Evolutionary conservation across 2,888 invertebrate genomes (phyloP).

Genomic region (Nowickia ferox): DNA sequence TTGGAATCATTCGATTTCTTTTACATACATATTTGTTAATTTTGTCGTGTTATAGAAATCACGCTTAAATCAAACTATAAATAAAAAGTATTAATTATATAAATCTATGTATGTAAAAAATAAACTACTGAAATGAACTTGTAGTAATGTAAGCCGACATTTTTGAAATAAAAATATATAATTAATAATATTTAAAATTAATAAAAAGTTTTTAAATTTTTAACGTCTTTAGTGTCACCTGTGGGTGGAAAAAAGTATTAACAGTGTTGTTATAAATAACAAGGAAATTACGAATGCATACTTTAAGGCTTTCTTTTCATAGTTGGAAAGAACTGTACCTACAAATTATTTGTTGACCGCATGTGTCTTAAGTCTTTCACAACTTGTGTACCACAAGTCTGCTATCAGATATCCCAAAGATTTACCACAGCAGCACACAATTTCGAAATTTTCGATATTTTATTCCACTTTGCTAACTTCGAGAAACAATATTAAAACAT

Average conservation of each 20-base stretch:
- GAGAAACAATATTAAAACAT: too few relatives aligned
- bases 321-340: too few relatives aligned
- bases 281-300: too few relatives aligned
- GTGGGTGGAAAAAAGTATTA: neutral
- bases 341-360: too few relatives aligned
- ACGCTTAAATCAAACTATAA: conserved; percentile 48
- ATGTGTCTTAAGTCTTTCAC: too few relatives aligned
- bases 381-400: too few relatives aligned
- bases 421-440: too few relatives aligned
- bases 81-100: conserved; percentile 37
- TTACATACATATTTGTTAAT: conserved; percentile 59
- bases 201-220: neutral
- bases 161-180: conserved; percentile 45
- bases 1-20: conserved; percentile 38
- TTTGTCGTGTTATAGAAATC: conserved; percentile 50
- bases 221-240: neutral
- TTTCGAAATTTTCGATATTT: too few relatives aligned
- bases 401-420: too few relatives aligned
- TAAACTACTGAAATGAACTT: conserved; percentile 15
- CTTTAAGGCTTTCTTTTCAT: too few relatives aligned
- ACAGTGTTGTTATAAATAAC: neutral
- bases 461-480: too few relatives aligned
- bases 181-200: neutral
- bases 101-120: conserved; percentile 24
- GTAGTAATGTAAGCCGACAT: conserved; percentile 41